Percentiles rank a stretch among this genome's conserved stretches.
These are phyloP conservation scores for Meganola albula DNA, from an alignment of 2,888 invertebrate genomes.

Conservation along the genomic window DNA sequence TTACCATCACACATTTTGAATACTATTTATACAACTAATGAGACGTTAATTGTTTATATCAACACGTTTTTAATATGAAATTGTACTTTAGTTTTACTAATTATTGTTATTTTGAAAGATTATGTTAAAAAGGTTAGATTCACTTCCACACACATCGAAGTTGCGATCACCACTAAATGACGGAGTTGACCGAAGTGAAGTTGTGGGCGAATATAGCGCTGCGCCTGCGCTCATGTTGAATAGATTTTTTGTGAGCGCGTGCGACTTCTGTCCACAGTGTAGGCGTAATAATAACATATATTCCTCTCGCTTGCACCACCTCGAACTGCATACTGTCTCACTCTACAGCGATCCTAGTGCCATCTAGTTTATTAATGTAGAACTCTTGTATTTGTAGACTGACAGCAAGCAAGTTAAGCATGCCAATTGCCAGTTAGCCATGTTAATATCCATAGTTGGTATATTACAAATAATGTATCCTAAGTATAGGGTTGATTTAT, in stretches of 20 bases:
- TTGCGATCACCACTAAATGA: conserved; percentile 75
- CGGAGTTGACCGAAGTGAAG: conserved; percentile 74
- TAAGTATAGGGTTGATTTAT: no score
- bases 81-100: conserved; percentile 73
- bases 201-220: conserved; percentile 74
- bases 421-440: no score
- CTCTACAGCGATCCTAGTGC: conserved; percentile 38
- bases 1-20: conserved; percentile 77
- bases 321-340: conserved; percentile 26
- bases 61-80: conserved; percentile 63
- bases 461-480: no score
- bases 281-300: conserved; percentile 67
- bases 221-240: conserved; percentile 68
- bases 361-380: conserved; percentile 51
- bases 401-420: no score
- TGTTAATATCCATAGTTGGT: no score
- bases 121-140: conserved; percentile 76
- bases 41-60: conserved; percentile 67
- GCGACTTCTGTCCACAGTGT: conserved; percentile 67
- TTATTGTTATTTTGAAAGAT: conserved; percentile 75
- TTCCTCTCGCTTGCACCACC: conserved; percentile 50
- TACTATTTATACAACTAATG: conserved; percentile 58
- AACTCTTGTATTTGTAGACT: no score
- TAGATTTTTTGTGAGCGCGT: conserved; percentile 71
- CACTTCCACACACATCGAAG: conserved; percentile 76